Evolutionary conservation across 2,113 vertebrate genomes (phyloP).

Genomic region (Holacanthus passer): DNA sequence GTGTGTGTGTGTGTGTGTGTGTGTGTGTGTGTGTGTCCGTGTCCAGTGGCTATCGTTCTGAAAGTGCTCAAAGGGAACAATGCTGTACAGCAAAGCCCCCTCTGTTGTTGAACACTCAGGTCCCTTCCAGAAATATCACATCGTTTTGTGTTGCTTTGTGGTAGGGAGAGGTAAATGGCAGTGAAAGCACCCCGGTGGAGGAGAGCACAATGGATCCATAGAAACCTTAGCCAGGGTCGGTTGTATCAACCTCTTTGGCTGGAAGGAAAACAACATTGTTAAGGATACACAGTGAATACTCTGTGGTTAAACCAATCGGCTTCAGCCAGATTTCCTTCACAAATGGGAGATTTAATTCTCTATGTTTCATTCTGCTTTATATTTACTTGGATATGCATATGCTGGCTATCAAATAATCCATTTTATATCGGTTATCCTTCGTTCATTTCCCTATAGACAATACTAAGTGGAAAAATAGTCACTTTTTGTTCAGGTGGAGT

Average conservation of each 20-base stretch:
- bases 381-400: constrained; percentile 6
- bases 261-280: constrained; percentile 64
- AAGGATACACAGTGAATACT: constrained; percentile 34
- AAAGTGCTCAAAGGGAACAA: constrained; percentile 74
- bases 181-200: constrained; percentile 72
- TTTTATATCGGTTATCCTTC: constrained; percentile 2
- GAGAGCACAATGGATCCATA: constrained; percentile 74
- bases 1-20: not conserved
- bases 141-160: constrained; percentile 70
- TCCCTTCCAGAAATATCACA: constrained; percentile 76
- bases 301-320: constrained; percentile 37
- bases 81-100: constrained; percentile 60
- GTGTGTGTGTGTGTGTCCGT: not conserved
- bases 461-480: not conserved
- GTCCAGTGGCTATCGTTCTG: constrained; percentile 55
- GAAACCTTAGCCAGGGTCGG: constrained; percentile 64
- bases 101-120: constrained; percentile 70
- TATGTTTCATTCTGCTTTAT: constrained; percentile 9
- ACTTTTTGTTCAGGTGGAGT: constrained; percentile 29
- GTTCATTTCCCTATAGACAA: constrained; percentile 9
- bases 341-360: constrained; percentile 23
- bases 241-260: constrained; percentile 63
- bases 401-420: not conserved
- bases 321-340: constrained; percentile 25
- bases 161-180: constrained; percentile 73